These are phyloP conservation scores for Drosophila mettleri DNA, from an alignment of 2,888 invertebrate species.

Conservation along the genomic window DNA sequence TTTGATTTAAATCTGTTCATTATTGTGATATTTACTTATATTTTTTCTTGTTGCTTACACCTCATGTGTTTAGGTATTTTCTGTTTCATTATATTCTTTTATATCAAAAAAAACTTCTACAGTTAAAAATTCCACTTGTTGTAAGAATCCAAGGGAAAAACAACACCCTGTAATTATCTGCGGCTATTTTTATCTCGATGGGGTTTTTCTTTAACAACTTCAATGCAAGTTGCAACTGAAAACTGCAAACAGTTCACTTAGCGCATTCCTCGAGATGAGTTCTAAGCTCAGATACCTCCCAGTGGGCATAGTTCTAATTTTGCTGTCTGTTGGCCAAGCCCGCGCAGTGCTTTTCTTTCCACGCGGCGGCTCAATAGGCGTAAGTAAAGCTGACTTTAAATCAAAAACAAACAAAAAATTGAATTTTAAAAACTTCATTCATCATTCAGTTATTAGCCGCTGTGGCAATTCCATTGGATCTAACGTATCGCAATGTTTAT, in stretches of 20 bases:
- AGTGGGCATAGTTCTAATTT: slow-evolving; percentile 22
- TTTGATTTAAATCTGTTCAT: no score
- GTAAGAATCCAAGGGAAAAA: no score
- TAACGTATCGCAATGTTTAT: slow-evolving; percentile 89
- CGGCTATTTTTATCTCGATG: not conserved
- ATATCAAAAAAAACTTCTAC: not conserved
- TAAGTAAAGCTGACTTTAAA: slow-evolving; percentile 42
- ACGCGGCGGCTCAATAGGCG: slow-evolving; percentile 75
- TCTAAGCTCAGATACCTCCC: slow-evolving; percentile 7
- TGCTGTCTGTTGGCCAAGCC: slow-evolving; percentile 10
- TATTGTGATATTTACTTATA: no score
- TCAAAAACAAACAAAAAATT: not conserved
- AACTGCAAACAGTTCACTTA: slow-evolving; percentile 51
- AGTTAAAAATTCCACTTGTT: not conserved
- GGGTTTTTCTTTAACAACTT: slow-evolving; percentile 4
- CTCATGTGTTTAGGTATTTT: no score
- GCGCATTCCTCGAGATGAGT: slow-evolving; percentile 56
- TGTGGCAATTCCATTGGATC: slow-evolving; percentile 89
- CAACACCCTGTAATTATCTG: slow-evolving; percentile 9
- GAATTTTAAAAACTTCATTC: slow-evolving; percentile 52
- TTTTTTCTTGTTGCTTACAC: no score
- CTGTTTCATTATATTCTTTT: no score
- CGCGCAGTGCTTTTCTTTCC: slow-evolving; percentile 70
- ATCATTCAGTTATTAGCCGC: slow-evolving; percentile 88
- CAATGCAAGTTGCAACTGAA: slow-evolving; percentile 8